Evolutionary conservation across 1,140 invertebrate species (phyloP), one percentile per base, ranked within the genome.

Genomic region (Palaemon carinicauda): DNA sequence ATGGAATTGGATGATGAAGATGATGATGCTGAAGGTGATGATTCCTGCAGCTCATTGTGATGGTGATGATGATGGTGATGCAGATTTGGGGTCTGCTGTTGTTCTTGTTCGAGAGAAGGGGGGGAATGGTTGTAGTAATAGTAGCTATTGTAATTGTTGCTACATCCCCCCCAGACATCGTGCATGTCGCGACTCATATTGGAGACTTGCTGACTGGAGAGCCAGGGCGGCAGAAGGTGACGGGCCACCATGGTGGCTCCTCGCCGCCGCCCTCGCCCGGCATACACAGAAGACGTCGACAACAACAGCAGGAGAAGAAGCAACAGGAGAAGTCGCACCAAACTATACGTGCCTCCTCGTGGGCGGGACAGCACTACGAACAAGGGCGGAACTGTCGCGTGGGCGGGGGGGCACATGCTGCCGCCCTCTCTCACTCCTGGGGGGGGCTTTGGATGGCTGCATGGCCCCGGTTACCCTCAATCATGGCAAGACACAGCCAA

Each of bases 381-480:
- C 83, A 86, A 80, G 77, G 77, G 83, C 77, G 83, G 75, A 80
- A 86, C 65, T 86, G 83, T 60, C 56, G 65, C 14, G 51, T 86
- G 83, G 83, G 83, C 83, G 83, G 83, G 83, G 78, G 83, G 83
- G 83, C 83, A 78, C 83, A 86, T 86, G 69, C 65, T 86, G 83
- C 83, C 83, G 78, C 83, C 83, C 83, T 80, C 83, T 86, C 83
- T 86, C 83, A 86, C 50, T 80, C 77, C 54, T 56, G 83, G 83
- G 77, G 83, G 78, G 77, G 69, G 80, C 65, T 78, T 56, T 86
- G 83, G 83, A 78, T 78, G 83, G 83, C 83, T 86, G 83, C 83
- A 86, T 86, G 77, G 83, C 83, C 83, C 77, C 83, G 83, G 77
- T 33, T 77, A 86, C 83, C 71, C 54, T 86, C 33, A 86, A 54